Conservation (phyloP, 1,140 invertebrate species). For the Proales similis region DNA sequence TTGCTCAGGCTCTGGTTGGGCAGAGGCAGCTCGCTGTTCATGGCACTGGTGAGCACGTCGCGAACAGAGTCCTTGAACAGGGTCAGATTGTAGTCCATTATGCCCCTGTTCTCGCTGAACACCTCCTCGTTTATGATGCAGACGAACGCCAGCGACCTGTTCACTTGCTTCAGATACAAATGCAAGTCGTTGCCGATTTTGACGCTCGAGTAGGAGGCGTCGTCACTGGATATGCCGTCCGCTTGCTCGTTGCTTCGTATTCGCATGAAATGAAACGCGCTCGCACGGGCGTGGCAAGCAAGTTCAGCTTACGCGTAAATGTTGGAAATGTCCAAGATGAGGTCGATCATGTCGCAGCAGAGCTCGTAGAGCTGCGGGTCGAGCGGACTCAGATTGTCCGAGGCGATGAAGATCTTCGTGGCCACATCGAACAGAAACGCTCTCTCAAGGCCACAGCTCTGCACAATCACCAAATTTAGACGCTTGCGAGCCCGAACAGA, state of each 20-base stretch:
- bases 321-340: slow-evolving; percentile 15
- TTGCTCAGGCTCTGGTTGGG: too few relatives aligned
- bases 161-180: slow-evolving; percentile 36
- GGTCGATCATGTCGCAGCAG: slow-evolving; percentile 35
- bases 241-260: slow-evolving; percentile 3
- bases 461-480: slow-evolving; percentile 40
- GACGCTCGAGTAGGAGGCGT: slow-evolving; percentile 19
- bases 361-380: slow-evolving; percentile 33
- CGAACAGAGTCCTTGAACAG: slow-evolving; percentile 27
- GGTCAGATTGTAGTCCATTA: slow-evolving; percentile 37
- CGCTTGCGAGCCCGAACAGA: slow-evolving; percentile 11
- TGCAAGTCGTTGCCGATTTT: slow-evolving; percentile 30
- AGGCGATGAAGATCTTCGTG: slow-evolving; percentile 98
- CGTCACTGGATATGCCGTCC: slow-evolving; percentile 17
- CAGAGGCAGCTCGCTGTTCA: too few relatives aligned
- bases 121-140: slow-evolving; percentile 30
- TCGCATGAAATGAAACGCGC: not conserved
- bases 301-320: slow-evolving; percentile 28
- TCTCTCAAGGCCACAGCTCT: slow-evolving; percentile 97
- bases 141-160: slow-evolving; percentile 22
- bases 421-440: slow-evolving; percentile 97
- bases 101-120: slow-evolving; percentile 33
- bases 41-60: too few relatives aligned
- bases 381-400: slow-evolving; percentile 47
- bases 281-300: too few relatives aligned